Percentiles rank a stretch among this genome's conserved stretches.
phyloP scores from a whole-genome alignment of 1,140 invertebrate species.

The Tetragnatha versicolor region DNA sequence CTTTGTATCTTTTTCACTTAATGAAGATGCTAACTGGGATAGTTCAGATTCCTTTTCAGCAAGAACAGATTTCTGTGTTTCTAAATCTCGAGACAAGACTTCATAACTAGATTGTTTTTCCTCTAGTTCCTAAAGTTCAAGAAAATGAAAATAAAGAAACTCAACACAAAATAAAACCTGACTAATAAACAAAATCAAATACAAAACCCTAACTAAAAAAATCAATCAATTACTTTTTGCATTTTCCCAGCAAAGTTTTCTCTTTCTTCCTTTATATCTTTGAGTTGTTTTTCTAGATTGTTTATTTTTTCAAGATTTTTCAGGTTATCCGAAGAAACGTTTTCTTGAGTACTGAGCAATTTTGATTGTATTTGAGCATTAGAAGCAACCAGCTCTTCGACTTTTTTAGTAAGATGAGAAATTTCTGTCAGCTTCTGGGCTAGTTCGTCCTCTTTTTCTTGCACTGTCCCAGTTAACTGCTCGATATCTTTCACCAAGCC shows the following conservation, averaged over 20 bases:
- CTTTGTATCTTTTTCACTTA: not conserved
- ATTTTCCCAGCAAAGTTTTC: not conserved
- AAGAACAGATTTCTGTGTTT: not conserved
- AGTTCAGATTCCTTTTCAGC: not conserved
- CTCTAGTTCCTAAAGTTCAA: slow-evolving; percentile 5
- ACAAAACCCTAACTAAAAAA: not conserved
- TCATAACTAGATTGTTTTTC: not conserved
- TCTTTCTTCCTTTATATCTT: slow-evolving; percentile 10
- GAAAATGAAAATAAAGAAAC: not conserved
- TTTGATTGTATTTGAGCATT: not conserved
- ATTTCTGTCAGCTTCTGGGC: not conserved
- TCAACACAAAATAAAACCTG: not conserved
- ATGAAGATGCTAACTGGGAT: not conserved
- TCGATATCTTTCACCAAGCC: slow-evolving; percentile 23
- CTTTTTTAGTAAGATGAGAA: not conserved
- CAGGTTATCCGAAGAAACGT: not conserved
- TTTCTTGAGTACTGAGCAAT: not conserved
- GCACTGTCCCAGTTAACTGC: not conserved
- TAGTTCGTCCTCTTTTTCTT: slow-evolving; percentile 28
- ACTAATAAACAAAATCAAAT: not conserved
- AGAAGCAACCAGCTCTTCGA: not conserved
- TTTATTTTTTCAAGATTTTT: slow-evolving; percentile 16
- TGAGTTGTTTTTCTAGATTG: not conserved
- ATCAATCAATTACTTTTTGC: not conserved
- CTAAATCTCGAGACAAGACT: not conserved